Base-by-base conservation (phyloP, 2,888 invertebrate species). In the Isotomurus palustris region DNA sequence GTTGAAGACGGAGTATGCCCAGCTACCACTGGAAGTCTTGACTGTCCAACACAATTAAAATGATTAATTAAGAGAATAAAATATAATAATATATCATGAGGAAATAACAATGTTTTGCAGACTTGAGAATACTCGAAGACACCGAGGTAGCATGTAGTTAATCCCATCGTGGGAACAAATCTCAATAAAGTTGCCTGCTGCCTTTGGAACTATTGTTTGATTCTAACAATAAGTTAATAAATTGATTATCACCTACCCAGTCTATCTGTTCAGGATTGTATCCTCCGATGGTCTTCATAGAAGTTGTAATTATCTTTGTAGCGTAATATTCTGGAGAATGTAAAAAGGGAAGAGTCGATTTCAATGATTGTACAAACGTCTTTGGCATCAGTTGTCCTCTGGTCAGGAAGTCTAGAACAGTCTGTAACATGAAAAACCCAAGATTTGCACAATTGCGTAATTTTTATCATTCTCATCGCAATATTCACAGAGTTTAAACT, bases 261-360 rank as follows among this genome's bases (percentile, higher is more conserved):
- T 49, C 14, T 19, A 49, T 28, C 35, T 49, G 49, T 6, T 49
- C 49, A 10, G 49, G 49, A n/a, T 49, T 49, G n/a, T 49, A 49
- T 4, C 49, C 49, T 4, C 49, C 49, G 22, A 49, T 32, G 14
- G 36, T 35, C 19, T 49, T 35, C 49, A 49, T 49, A 5, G 35
- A 35, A 4, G 36, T 24, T 14, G 49, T 49, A 3, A 49, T 35
- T 35, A 17, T 19, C n/a, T 49, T 49, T 14, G 29, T n/a, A 3
- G 49, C 49, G 17, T 35, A 35, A 35, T 49, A 49, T 21, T 28
- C 35, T 21, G 49, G 35, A 27, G n/a, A 21, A 8, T 32, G 49
- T 10, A 35, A 5, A 25, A 45, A 25, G 3, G 17, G 3, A 8
- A 24, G 22, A 8, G 28, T n/a, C 22, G 17, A 19, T 29, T 49